Evolutionary conservation across 2,797 vertebrate genomes (phyloP).

Genomic region (Thripadectes ignobilis): DNA sequence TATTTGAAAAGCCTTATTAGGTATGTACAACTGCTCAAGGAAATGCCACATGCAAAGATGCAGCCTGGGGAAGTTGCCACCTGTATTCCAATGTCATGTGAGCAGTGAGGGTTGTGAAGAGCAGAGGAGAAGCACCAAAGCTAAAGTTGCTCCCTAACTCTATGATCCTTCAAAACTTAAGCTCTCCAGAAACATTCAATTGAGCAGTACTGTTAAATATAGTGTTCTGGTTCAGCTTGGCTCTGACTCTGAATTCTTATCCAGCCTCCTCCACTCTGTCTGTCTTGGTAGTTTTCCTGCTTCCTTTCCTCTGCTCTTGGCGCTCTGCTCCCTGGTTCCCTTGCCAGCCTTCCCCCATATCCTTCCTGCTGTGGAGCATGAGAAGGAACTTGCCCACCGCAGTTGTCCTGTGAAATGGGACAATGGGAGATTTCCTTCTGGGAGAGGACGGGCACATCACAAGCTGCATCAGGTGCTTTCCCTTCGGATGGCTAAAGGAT

Average conservation of each 20-base stretch:
- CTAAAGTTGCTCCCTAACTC: neutral
- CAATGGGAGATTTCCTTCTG: fast-evolving
- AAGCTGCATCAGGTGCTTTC: neutral
- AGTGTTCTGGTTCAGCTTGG: neutral
- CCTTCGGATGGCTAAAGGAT: fast-evolving
- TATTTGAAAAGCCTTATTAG: constrained; percentile 14
- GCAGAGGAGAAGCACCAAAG: neutral
- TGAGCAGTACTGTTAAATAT: constrained; percentile 44
- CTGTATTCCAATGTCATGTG: neutral
- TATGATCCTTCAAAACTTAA: neutral
- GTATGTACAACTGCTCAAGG: neutral
- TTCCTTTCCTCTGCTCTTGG: neutral
- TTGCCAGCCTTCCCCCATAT: neutral
- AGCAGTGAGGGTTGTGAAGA: neutral
- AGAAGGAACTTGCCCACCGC: fast-evolving
- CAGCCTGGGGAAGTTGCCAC: neutral
- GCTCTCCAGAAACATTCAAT: neutral
- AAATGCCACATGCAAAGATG: neutral
- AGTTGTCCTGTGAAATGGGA: neutral
- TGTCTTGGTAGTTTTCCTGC: constrained; percentile 36
- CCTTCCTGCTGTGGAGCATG: fast-evolving
- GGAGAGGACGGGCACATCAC: fast-evolving
- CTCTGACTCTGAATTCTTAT: neutral
- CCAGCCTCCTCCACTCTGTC: constrained; percentile 52
- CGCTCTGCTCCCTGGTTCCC: neutral